Percentiles rank a stretch among this genome's conserved stretches.
Evolutionary conservation across 2,797 vertebrate species (phyloP).

Genomic region (Masticophis lateralis): DNA sequence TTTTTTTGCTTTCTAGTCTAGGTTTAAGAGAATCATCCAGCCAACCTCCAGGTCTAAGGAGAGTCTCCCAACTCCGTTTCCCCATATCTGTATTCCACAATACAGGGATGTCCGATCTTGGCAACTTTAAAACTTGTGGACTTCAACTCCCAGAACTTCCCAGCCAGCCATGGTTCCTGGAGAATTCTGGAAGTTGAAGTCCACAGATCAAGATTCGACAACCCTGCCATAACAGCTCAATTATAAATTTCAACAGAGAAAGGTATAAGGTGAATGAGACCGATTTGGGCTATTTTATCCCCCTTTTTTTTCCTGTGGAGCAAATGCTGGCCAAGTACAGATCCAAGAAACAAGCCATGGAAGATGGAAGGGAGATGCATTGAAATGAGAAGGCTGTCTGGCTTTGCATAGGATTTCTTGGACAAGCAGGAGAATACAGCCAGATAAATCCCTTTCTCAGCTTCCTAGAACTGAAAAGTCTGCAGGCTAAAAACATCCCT

Average conservation of each 20-base stretch:
- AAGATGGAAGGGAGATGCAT: slow-evolving; percentile 55
- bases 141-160: neutral
- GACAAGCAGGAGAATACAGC: slow-evolving; percentile 46
- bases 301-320: slow-evolving; percentile 30
- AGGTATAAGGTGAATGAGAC: slow-evolving; percentile 40
- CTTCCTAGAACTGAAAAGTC: slow-evolving; percentile 20
- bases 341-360: slow-evolving; percentile 61
- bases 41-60: neutral
- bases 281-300: slow-evolving; percentile 56
- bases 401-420: slow-evolving; percentile 40
- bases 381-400: slow-evolving; percentile 52
- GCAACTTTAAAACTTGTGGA: neutral
- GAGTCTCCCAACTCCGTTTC: neutral
- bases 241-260: slow-evolving; percentile 44
- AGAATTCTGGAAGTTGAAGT: neutral
- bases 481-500: neutral
- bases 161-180: neutral
- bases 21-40: neutral
- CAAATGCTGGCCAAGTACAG: slow-evolving; percentile 48
- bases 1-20: neutral
- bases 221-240: slow-evolving; percentile 18
- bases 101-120: neutral
- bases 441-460: slow-evolving; percentile 10
- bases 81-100: neutral
- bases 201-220: neutral